Base-by-base conservation (phyloP, 2,888 invertebrate genomes). In the Leucophenga montana region DNA sequence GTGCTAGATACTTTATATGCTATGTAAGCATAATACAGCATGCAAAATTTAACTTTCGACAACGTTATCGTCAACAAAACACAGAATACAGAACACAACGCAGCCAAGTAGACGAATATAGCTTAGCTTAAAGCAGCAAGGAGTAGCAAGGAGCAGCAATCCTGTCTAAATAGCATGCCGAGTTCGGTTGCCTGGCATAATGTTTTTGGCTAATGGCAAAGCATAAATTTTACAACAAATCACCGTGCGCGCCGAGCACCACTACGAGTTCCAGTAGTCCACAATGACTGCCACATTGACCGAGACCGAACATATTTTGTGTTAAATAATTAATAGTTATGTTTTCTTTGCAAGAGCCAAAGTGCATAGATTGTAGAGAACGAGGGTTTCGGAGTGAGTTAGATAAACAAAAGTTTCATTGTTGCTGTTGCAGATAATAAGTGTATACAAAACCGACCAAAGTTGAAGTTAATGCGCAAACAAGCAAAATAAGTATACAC, bases 181-280 rank as follows among this genome's bases (percentile, higher is more conserved):
- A 13, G 18, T 5, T 11, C 16, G 1, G 16, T 50, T n/a, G 16
- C n/a, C 16, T 50, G n/a, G 50, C 9, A n/a, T 50, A 50, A 50
- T 50, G 50, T 13, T 50, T n/a, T 50, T 3, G 39, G 50, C 50
- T 50, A 50, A 50, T 50, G 50, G 50, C 16, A 13, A n/a, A 6
- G 50, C 50, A 50, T 50, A 50, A 50, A 50, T 50, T 50, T 50
- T 18, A 16, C 50, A 50, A 50, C 50, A 50, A 50, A 5, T 50
- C 8, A 50, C 50, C 50, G 11, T 8, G n/a, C 16, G 50, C 18
- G 50, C 6, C 6, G 1, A 50, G 13, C n/a, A 1, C 50, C 50
- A 50, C 50, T 2, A 4, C 5, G 16, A 13, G 6, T 3, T 50
- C n/a, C 50, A 50, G 16, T n/a, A 50, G 16, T n/a, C 16, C 14